Evolutionary conservation across 2,113 vertebrate species (phyloP), one percentile per base, ranked within the genome.

Genomic region (Catharus fuscescens): DNA sequence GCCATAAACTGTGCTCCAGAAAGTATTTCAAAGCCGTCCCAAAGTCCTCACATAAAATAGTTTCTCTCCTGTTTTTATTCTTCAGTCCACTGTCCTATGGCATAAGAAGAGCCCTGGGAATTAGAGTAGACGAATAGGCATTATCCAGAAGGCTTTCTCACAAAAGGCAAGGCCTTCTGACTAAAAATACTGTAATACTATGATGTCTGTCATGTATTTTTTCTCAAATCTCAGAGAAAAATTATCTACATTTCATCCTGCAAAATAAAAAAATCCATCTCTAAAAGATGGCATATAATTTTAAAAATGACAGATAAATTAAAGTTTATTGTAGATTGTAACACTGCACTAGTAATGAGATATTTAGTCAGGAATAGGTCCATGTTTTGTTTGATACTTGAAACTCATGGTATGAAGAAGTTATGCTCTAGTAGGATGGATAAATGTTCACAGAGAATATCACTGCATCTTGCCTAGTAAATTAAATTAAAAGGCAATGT

Each of bases 1-100:
- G 17, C 66, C 40, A 29, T 66, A 70, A 92, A 69, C 82, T 53
- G 18, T 82, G 38, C 29, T 78, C 54, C 29, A 70, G 44, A 70
- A 94, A 73, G 54, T 82, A 47, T 88, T 90, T 93, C 67, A 90
- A 92, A 96, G 54, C 34, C n/a, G 62, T 86, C n/a, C 66, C 50
- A 40, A 86, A 92, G 44, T 82, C 32, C 25, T 73, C 62, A 90
- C 78, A 82, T 76, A 23, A 95, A 91, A 69, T 88, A 66, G 9
- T 82, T 92, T 95, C 42, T 93, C 34, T 80, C 23, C 40, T 59
- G 36, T 70, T 88, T 91, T 77, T 86, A 28, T 80, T 66, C 67
- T 88, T 70, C 36, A 56, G 23, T 74, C 53, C 15, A 24, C n/a
- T 95, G 38, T 93, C 50, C 60, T 92, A 6, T 85, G 52, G 67